Evolutionary conservation across 2,888 invertebrate genomes (phyloP).

Genomic region (Epinotia nisella): DNA sequence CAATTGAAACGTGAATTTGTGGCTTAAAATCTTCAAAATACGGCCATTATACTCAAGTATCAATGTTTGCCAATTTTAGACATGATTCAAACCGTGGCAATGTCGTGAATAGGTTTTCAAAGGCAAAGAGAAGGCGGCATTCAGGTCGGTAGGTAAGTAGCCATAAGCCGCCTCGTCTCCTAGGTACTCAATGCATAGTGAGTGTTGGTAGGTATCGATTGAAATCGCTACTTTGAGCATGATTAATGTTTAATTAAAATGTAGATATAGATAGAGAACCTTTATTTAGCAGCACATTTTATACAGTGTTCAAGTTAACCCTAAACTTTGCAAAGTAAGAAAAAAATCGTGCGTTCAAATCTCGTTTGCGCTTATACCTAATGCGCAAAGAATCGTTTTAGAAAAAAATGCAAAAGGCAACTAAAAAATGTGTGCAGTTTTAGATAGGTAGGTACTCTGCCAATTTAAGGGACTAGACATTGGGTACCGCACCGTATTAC

Average conservation of each 20-base stretch:
- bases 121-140: slow-evolving; percentile 9
- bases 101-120: slow-evolving; percentile 17
- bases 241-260: not conserved
- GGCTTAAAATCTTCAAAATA: not conserved
- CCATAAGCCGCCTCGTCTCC: slow-evolving; percentile 1
- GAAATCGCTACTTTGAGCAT: not conserved
- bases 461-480: no score
- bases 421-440: no score
- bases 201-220: not conserved
- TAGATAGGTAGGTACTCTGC: no score
- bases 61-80: slow-evolving; percentile 14
- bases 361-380: no score
- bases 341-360: no score
- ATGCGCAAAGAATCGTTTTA: no score
- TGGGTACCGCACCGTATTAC: no score
- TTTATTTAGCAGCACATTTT: no score
- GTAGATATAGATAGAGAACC: no score
- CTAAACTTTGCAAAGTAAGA: no score
- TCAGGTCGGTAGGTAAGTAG: not conserved
- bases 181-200: slow-evolving; percentile 6
- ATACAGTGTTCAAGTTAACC: no score
- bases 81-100: slow-evolving; percentile 5
- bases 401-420: no score
- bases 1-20: not conserved
- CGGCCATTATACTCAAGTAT: slow-evolving; percentile 1